Evolutionary conservation across 2,113 vertebrate genomes (phyloP).

Genomic region (Spea multiplicata): DNA sequence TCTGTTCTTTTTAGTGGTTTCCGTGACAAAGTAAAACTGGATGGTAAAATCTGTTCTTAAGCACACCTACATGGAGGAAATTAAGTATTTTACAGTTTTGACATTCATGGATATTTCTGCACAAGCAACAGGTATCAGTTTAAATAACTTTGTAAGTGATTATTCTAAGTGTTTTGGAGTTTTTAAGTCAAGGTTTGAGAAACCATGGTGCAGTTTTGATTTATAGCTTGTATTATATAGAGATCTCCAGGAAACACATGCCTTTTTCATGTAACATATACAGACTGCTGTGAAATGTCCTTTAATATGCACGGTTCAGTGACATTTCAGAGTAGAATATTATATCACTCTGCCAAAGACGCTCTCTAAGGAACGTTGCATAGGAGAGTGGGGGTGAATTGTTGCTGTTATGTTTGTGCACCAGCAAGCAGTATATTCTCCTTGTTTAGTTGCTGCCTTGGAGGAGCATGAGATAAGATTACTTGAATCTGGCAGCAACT

Average conservation of each 20-base stretch:
- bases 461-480: background rate
- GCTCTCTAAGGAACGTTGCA: background rate
- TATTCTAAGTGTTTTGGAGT: too few species aligned
- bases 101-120: too few species aligned
- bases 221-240: background rate
- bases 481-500: conserved; percentile 56
- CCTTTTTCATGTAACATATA: background rate
- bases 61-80: too few species aligned
- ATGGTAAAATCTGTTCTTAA: too few species aligned
- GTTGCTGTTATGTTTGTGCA: background rate
- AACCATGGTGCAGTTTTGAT: too few species aligned
- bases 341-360: conserved; percentile 9
- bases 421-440: background rate
- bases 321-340: background rate
- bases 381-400: background rate
- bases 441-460: conserved; percentile 23
- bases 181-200: too few species aligned
- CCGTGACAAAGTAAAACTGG: too few species aligned
- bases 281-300: background rate
- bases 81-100: too few species aligned
- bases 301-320: background rate
- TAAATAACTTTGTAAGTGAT: too few species aligned
- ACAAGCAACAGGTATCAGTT: too few species aligned
- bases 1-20: too few species aligned
- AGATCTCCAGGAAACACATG: background rate